phyloP scores from a whole-genome alignment of 2,888 invertebrate genomes.

The Dioctria rufipes region DNA sequence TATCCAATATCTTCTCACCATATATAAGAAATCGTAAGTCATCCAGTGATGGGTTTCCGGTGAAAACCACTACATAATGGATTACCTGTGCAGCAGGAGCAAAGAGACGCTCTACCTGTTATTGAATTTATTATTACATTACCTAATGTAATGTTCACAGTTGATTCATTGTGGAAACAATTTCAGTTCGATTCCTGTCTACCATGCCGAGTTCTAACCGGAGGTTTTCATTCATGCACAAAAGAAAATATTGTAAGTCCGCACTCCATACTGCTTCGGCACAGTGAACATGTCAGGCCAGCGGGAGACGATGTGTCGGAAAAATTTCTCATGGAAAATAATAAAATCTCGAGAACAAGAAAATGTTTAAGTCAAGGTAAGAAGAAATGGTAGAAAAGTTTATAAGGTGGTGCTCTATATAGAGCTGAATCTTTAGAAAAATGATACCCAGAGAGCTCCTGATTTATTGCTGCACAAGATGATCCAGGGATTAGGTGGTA shows the following conservation, averaged over 20 bases:
- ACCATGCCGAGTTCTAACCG: background rate
- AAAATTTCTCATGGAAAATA: slow-evolving; percentile 22
- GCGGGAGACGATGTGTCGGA: background rate
- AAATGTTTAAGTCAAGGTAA: slow-evolving; percentile 39
- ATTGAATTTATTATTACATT: slow-evolving; percentile 58
- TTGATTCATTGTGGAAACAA: slow-evolving; percentile 57
- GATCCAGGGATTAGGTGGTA: slow-evolving; percentile 57
- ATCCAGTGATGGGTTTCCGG: slow-evolving; percentile 3
- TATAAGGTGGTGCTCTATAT: slow-evolving; percentile 10
- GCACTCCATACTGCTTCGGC: background rate
- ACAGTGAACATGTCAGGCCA: background rate
- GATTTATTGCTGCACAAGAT: slow-evolving; percentile 57
- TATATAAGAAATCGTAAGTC: background rate
- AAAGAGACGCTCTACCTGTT: slow-evolving; percentile 53
- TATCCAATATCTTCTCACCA: slow-evolving; percentile 14
- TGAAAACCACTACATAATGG: slow-evolving; percentile 2
- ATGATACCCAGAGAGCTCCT: slow-evolving; percentile 29
- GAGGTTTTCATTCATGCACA: background rate
- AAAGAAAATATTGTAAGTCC: slow-evolving; percentile 29
- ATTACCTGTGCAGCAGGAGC: slow-evolving; percentile 3
- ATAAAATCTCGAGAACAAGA: slow-evolving; percentile 48
- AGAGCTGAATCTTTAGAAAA: slow-evolving; percentile 5
- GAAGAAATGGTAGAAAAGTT: background rate
- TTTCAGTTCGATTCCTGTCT: slow-evolving; percentile 49
- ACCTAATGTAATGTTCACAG: slow-evolving; percentile 56